phyloP scores from a whole-genome alignment of 2,888 invertebrate species.

The Drosophila melanosoma region DNA sequence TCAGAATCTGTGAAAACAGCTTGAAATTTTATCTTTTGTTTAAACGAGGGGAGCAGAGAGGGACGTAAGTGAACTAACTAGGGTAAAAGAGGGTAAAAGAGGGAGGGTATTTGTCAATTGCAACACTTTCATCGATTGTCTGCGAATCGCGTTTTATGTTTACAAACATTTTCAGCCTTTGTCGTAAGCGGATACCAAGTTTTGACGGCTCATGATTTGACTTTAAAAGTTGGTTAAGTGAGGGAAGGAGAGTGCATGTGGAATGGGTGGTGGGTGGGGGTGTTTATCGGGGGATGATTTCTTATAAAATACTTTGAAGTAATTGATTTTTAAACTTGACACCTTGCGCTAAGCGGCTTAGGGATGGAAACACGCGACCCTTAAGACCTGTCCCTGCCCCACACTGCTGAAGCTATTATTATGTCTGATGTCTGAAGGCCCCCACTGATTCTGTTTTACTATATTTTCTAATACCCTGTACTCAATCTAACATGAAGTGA shows the following conservation, averaged over 20 bases:
- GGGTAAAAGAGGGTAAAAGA: not conserved
- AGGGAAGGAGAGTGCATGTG: not conserved
- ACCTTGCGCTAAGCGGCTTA: constrained; percentile 76
- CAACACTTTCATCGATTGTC: constrained; percentile 42
- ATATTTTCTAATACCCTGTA: not conserved
- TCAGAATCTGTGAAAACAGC: constrained; percentile 12
- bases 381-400: constrained; percentile 8
- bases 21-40: not conserved
- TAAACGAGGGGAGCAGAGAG: not conserved
- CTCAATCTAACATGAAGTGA: not conserved
- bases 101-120: constrained; percentile 7
- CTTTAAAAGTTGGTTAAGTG: not conserved
- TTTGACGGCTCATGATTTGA: constrained; percentile 12
- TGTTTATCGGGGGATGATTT: constrained; percentile 22
- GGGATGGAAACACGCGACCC: constrained; percentile 55
- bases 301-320: constrained; percentile 62
- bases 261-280: not conserved
- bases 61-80: not conserved
- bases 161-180: constrained; percentile 43
- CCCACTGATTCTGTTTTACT: not conserved
- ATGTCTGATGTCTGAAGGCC: constrained; percentile 9
- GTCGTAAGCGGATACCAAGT: constrained; percentile 27
- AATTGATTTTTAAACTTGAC: constrained; percentile 81
- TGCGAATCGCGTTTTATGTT: constrained; percentile 41
- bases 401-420: constrained; percentile 39